Evolutionary conservation across 1,140 invertebrate species (phyloP), one percentile per base, ranked within the genome.

Genomic region (Neuroterus valhalla): DNA sequence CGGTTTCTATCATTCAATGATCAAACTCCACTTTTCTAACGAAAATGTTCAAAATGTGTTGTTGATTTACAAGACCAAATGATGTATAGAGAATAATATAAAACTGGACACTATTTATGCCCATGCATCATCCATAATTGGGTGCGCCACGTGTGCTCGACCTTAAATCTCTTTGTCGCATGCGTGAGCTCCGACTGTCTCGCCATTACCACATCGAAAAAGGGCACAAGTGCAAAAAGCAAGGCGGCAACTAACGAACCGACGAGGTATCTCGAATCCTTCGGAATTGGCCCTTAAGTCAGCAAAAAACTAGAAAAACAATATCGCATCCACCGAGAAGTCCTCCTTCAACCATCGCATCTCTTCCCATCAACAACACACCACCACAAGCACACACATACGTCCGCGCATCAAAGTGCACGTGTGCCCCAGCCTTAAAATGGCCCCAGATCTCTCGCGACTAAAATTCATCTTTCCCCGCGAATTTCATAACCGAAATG

Each of bases 351-450:
- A 38, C 3, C 4, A 10, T 38, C 31, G 31, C 31, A 38, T 62
- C 23, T 62, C 52, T 62, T 31, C 31, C 11, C 15, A 72, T 19
- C 66, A 71, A 46, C 55, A 31, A 71, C 66, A 66, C 43, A 71
- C 17, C 50, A 52, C 10, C 46, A 71, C 19, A 43, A 12, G 19
- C 52, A 74, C 72, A 68, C 76, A 77, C 71, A 68, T 71, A 66
- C 76, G 66, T 70, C 62, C 76, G 66, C 66, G 70, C 66, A 50
- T 68, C 73, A 15, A 43, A 21, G 69, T 17, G 71, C 31, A 74
- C 71, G 70, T 50, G 68, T 52, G 76, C 69, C 70, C 50, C 71
- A 15, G 8, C 66, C 45, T 50, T 62, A 70, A 77, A 44, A 76
- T 72, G 76, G 68, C 66, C 44, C n/a, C 72, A 46, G 17, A 68